phyloP scores from a whole-genome alignment of 2,113 vertebrate species.

The Microtus montanus region DNA sequence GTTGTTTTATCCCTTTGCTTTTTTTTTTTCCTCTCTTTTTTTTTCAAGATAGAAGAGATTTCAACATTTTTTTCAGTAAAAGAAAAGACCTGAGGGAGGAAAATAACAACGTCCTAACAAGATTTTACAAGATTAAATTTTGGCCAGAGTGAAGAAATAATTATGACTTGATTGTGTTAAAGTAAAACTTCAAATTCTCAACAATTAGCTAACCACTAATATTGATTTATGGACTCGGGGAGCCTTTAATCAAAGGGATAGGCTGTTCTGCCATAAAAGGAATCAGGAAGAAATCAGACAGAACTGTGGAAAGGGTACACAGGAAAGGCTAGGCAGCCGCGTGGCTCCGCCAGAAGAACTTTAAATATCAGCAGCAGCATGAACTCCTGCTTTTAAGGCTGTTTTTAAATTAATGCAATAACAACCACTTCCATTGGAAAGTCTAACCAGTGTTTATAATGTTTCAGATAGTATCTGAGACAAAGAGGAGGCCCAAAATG shows the following conservation, averaged over 20 bases:
- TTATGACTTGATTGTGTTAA: conserved; percentile 63
- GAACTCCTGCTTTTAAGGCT: background rate
- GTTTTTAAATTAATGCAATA: conserved; percentile 22
- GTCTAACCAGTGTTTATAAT: conserved; percentile 38
- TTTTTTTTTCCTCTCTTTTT: background rate
- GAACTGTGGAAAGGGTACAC: conserved; percentile 41
- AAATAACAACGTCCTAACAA: conserved; percentile 36
- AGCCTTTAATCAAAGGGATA: conserved; percentile 40
- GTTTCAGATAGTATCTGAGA: background rate
- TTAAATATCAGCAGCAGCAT: background rate
- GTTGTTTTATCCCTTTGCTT: conserved; percentile 6
- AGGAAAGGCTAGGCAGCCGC: conserved; percentile 44
- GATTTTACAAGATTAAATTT: conserved; percentile 63
- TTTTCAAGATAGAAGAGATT: conserved; percentile 15
- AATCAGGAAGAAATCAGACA: conserved; percentile 52
- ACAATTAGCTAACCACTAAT: conserved; percentile 59
- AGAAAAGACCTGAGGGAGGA: background rate
- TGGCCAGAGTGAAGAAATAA: conserved; percentile 60
- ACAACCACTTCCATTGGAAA: conserved; percentile 12
- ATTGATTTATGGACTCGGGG: conserved; percentile 66
- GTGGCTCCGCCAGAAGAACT: conserved; percentile 5
- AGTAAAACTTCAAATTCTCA: conserved; percentile 74
- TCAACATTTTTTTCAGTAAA: conserved; percentile 29
- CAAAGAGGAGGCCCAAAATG: background rate
- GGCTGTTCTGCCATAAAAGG: background rate